Conservation (phyloP, 2,797 vertebrate species). For the Dendrocincla tyrannina region DNA sequence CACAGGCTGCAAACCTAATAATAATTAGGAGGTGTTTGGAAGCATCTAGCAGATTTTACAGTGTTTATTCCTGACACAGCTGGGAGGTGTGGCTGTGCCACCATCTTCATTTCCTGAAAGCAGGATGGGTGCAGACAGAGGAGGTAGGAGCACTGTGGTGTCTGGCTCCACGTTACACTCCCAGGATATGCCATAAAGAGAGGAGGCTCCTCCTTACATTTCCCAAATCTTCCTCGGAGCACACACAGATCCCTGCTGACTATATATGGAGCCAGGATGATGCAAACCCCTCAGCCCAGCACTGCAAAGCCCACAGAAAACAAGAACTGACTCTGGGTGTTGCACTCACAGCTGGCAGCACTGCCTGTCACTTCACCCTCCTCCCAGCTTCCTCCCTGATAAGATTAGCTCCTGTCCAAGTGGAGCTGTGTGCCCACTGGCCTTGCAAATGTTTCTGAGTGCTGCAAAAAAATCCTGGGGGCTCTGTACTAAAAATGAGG, state of each 20-base stretch:
- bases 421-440: neutral
- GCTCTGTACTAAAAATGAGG: neutral
- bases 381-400: neutral
- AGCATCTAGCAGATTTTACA: neutral
- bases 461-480: neutral
- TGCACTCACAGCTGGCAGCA: neutral
- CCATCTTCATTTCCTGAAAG: neutral
- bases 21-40: neutral
- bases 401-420: neutral
- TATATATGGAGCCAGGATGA: neutral
- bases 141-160: neutral
- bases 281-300: neutral
- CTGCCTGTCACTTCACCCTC: neutral
- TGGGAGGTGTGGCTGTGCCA: neutral
- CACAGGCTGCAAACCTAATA: neutral
- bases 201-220: neutral
- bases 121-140: neutral
- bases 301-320: neutral
- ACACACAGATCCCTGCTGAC: neutral
- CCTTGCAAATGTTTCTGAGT: neutral
- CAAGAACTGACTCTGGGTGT: neutral
- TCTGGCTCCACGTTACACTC: neutral
- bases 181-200: neutral
- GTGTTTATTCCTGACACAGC: rapidly evolving
- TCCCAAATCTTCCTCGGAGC: neutral